phyloP scores from a whole-genome alignment of 2,797 vertebrate species.

The Eulemur coronatus region DNA sequence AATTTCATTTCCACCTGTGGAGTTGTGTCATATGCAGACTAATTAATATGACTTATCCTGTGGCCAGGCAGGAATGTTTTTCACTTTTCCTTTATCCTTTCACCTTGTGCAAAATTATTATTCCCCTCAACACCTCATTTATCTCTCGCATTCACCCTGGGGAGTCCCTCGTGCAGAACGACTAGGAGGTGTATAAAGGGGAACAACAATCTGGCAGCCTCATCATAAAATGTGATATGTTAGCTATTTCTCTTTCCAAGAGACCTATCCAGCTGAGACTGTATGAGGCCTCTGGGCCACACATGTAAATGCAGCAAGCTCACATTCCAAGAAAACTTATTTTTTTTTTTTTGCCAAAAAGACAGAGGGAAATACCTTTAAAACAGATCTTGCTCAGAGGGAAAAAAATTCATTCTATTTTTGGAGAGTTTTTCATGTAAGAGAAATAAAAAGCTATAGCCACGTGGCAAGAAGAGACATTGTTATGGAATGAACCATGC shows the following conservation, averaged over 20 bases:
- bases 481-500: slow-evolving; percentile 24
- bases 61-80: slow-evolving; percentile 54
- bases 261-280: slow-evolving; percentile 66
- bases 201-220: slow-evolving; percentile 61
- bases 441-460: slow-evolving; percentile 29
- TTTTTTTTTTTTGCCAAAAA: slow-evolving; percentile 33
- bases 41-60: slow-evolving; percentile 74
- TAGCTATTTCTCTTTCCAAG: slow-evolving; percentile 64
- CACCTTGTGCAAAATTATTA: slow-evolving; percentile 65
- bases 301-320: slow-evolving; percentile 58
- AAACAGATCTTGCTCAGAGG: background rate
- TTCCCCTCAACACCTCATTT: slow-evolving; percentile 63
- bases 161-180: slow-evolving; percentile 50
- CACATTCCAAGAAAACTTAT: slow-evolving; percentile 55
- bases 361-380: slow-evolving; percentile 15
- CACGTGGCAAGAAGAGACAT: background rate
- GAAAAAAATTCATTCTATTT: background rate
- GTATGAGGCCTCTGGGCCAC: slow-evolving; percentile 53
- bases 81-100: slow-evolving; percentile 65
- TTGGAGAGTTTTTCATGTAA: background rate
- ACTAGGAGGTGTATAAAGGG: background rate
- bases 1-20: slow-evolving; percentile 66
- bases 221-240: slow-evolving; percentile 66
- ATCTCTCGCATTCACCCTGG: slow-evolving; percentile 50
- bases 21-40: slow-evolving; percentile 30